A percentile compares a stretch with the other conserved stretches of the same genome.
These are phyloP conservation scores for Palythoa caribaeorum DNA, from an alignment of 92 coral and sea anemone species.

Conservation along the genomic window DNA sequence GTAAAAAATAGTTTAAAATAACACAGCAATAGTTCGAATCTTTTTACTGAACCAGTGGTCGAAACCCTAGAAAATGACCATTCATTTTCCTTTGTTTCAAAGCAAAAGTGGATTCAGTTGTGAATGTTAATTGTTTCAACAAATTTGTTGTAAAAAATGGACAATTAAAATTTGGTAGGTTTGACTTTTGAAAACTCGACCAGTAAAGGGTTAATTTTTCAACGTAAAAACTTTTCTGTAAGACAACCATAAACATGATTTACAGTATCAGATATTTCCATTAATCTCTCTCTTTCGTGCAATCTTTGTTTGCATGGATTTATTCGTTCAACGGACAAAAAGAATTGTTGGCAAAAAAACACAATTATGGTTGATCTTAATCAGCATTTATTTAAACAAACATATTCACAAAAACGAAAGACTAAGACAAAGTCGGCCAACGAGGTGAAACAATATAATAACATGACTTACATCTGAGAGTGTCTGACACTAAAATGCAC, in stretches of 20 bases:
- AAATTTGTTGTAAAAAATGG: no score
- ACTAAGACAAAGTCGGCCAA: background rate
- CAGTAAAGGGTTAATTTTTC: no score
- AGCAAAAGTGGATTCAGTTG: no score
- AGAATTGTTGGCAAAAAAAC: background rate
- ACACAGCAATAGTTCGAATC: background rate
- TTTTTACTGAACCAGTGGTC: no score
- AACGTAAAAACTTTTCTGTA: no score
- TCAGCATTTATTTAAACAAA: background rate
- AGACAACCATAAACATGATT: background rate
- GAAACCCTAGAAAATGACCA: no score
- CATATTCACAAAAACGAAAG: background rate
- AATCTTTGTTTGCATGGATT: constrained; percentile 3
- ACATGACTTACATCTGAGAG: background rate
- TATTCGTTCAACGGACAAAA: background rate
- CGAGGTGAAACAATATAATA: background rate
- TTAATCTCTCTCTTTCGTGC: background rate
- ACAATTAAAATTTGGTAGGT: no score
- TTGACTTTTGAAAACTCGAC: no score
- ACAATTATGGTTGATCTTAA: background rate
- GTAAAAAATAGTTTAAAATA: background rate
- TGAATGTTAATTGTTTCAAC: no score
- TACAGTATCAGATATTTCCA: background rate
- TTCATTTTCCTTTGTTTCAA: no score
- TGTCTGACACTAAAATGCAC: background rate